Base-by-base conservation (phyloP, 2,888 invertebrate genomes). In the Drosophila pseudotalamancana region DNA sequence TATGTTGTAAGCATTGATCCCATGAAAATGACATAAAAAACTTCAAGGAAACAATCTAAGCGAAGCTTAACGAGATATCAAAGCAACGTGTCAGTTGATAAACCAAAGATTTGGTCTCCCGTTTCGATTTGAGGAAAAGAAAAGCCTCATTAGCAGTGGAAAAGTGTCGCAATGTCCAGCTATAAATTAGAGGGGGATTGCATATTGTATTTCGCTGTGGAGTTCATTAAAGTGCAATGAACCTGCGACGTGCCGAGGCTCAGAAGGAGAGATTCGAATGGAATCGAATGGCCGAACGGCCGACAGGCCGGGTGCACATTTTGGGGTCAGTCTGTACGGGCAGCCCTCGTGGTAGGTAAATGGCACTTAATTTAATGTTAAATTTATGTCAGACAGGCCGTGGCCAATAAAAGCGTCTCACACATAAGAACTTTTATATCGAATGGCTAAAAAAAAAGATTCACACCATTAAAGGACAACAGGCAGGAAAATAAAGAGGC, bases 321-420 rank as follows among this genome's bases (percentile, higher is more conserved):
- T 59, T 69, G 51, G 64, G 66, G 70, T 60, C 72, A 66, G 43
- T 62, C 18, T 42, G 50, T 31, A n/a, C 32, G 45, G 42, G 51
- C 64, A 54, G 61, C 62, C 68, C 72, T 68, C 42, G 29, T 4
- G 51, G 42, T 42, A 56, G 75, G 79, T 77, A 70, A 79, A 77
- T 61, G 72, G 67, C 74, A 85, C 78, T 85, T 82, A 77, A 86
- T 86, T 86, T 86, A 73, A 85, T 84, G 80, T 72, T 73, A 54
- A 85, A 83, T 86, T 77, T 85, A 82, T 80, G 87, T 77, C 65
- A 72, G 69, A 73, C 83, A 65, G 74, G 55, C 66, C 32, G 53
- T 59, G 50, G 80, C 71, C 82, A 80, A 84, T 84, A 84, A 77
- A 84, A 84, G 65, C 64, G 79, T 76, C 76, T 67, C 55, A 49